Base-by-base conservation (phyloP, 2,888 invertebrate species). In the Fabriciana adippe region DNA sequence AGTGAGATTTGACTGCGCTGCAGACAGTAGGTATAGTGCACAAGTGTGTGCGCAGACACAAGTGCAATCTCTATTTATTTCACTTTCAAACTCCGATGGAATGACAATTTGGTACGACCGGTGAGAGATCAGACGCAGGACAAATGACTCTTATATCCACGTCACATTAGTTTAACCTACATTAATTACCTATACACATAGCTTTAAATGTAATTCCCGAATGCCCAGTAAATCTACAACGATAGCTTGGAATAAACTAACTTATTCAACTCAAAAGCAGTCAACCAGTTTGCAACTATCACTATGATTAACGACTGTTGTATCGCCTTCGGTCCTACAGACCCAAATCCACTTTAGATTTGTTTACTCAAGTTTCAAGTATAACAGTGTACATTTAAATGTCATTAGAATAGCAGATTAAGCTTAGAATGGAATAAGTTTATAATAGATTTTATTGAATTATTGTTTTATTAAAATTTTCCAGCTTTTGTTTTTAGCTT, bases 241-340 rank as follows among this genome's bases (percentile, higher is more conserved):
- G 55, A 68, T 69, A 73, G 59, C 66, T 61, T 66, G 56, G 63
- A 72, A 72, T 71, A 73, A 72, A 72, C 67, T 73, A 70, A 72
- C 64, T 73, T 72, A 51, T 63, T 60, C 64, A 57, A 55, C 67
- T 54, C 65, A 69, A 65, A 70, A 68, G 70, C 72, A 70, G 69
- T 69, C 71, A 73, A 72, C 70, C 72, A 69, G 67, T 70, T 72
- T 57, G 62, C 53, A 71, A 72, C 73, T 74, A 72, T 73, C 67
- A 61, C 70, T 63, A 71, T 74, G 74, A 74, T 73, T 74, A 73
- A 74, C 74, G 73, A 72, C 69, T 72, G 64, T 70, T 73, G 67
- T 71, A 69, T 69, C 68, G 70, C 68, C 69, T 69, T 63, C 69
- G 72, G 72, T 70, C 67, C 72, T 65, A 68, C 62, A 69, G 70